Evolutionary conservation across 2,797 vertebrate genomes (phyloP).

Genomic region (Cossypha dichroa): DNA sequence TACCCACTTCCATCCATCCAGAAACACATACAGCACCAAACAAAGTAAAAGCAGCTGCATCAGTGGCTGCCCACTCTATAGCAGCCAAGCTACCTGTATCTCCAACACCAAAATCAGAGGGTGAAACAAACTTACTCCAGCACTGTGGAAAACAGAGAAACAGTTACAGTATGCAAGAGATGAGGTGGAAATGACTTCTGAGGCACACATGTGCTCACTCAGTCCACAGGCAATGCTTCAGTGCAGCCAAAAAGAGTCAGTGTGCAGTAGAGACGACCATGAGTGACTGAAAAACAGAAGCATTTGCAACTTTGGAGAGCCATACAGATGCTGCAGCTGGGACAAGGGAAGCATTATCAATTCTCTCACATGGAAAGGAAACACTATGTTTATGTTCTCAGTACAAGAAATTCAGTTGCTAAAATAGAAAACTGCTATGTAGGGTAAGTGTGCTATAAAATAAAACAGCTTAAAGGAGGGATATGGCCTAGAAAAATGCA

Average conservation of each 20-base stretch:
- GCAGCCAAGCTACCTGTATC: background rate
- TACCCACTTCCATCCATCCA: background rate
- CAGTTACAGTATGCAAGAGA: background rate
- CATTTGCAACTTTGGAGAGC: background rate
- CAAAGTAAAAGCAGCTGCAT: background rate
- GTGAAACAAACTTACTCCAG: background rate
- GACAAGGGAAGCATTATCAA: background rate
- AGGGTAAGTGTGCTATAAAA: background rate
- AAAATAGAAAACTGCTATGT: background rate
- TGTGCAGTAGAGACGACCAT: background rate
- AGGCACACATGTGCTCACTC: background rate
- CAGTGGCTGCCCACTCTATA: background rate
- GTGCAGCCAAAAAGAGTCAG: background rate
- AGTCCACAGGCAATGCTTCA: background rate
- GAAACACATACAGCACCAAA: background rate
- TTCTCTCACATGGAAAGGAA: background rate
- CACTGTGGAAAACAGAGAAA: rapidly evolving
- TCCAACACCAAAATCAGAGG: background rate
- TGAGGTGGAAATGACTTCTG: background rate
- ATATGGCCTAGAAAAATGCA: background rate
- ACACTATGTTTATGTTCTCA: rapidly evolving
- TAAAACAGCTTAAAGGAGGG: background rate
- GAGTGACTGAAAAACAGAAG: background rate
- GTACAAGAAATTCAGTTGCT: background rate
- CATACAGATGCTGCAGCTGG: background rate